These are phyloP conservation scores for Drosophila anomelani DNA, from an alignment of 2,888 invertebrate genomes.

Conservation along the genomic window DNA sequence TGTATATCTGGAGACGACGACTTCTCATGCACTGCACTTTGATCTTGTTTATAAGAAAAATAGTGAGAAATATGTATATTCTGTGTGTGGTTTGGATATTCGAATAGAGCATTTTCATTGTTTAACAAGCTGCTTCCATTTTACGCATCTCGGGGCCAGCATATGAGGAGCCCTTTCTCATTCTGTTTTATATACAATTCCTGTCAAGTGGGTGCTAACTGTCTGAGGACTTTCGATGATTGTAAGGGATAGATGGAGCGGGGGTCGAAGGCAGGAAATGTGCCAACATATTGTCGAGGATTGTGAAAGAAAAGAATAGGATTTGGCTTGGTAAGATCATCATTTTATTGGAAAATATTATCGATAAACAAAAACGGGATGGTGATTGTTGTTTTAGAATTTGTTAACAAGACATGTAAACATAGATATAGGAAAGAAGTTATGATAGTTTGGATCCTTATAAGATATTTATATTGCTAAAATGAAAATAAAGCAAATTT, in stretches of 20 bases:
- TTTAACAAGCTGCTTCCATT: constrained; percentile 36
- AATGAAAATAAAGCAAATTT: background rate
- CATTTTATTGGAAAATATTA: constrained; percentile 8
- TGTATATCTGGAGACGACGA: constrained; percentile 72
- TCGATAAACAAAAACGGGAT: constrained; percentile 1
- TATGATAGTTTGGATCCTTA: background rate
- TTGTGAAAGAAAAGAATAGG: constrained; percentile 31
- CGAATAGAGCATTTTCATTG: constrained; percentile 46
- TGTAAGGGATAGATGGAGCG: constrained; percentile 19
- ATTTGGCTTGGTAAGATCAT: background rate
- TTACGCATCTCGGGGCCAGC: constrained; percentile 14
- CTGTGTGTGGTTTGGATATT: constrained; percentile 49
- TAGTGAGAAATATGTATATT: constrained; percentile 65
- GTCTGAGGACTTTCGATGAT: constrained; percentile 48
- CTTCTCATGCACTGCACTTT: constrained; percentile 70
- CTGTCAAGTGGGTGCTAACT: constrained; percentile 76
- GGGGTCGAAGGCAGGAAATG: constrained; percentile 11
- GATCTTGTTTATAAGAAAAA: constrained; percentile 79
- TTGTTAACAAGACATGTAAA: background rate
- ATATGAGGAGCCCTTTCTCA: constrained; percentile 26
- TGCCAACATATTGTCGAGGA: constrained; percentile 54
- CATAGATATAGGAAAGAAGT: background rate
- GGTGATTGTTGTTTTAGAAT: background rate
- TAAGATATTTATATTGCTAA: background rate
- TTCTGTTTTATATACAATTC: constrained; percentile 68